Evolutionary conservation across 2,797 vertebrate species (phyloP).

Genomic region (Sebastes umbrosus): DNA sequence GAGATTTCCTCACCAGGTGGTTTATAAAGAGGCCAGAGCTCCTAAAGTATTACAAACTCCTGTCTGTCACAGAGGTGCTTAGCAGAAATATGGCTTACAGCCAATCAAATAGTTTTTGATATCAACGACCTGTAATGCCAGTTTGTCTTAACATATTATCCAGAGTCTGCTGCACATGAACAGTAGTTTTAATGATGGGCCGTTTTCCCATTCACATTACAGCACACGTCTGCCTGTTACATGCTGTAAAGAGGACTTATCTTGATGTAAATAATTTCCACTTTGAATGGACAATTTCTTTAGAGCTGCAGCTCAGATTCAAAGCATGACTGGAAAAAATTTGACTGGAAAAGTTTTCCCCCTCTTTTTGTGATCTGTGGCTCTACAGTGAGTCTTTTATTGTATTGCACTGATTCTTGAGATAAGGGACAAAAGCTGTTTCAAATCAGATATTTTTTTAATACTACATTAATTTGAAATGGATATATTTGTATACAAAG

Average conservation of each 20-base stretch:
- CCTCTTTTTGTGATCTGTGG: neutral
- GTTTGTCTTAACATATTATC: neutral
- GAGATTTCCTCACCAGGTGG: slow-evolving; percentile 67
- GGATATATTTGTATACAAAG: too few species aligned
- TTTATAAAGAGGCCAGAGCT: slow-evolving; percentile 52
- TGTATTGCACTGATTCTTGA: neutral
- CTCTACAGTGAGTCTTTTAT: neutral
- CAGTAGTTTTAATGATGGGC: neutral
- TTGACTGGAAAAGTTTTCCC: too few species aligned
- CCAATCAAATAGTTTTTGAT: neutral
- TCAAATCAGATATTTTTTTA: too few species aligned
- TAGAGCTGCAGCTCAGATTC: neutral
- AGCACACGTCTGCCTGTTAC: neutral
- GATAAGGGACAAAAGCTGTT: too few species aligned
- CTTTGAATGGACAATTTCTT: neutral
- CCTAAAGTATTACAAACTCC: slow-evolving; percentile 59
- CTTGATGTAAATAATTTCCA: neutral
- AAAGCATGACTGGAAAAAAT: neutral
- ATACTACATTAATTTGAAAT: too few species aligned
- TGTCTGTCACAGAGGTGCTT: slow-evolving; percentile 41
- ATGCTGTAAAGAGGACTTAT: neutral
- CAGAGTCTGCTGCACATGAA: neutral
- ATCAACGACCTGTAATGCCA: neutral
- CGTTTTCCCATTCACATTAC: neutral
- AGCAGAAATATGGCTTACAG: slow-evolving; percentile 12